Conservation (phyloP, 2,797 vertebrate species). For the Gymnoscopelus braueri region DNA sequence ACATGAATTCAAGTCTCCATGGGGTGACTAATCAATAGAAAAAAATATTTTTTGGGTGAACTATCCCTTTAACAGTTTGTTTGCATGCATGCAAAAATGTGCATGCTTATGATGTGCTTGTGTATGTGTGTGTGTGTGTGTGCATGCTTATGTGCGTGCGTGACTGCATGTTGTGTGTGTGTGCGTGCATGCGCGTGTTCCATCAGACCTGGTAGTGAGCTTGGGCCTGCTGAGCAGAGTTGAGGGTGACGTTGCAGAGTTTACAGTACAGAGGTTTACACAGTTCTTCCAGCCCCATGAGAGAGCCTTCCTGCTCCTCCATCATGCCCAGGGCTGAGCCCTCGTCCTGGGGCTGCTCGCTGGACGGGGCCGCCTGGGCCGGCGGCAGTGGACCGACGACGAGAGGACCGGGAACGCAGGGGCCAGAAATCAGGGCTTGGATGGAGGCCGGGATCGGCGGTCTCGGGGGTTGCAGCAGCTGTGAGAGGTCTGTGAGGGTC, state of each 20-base stretch:
- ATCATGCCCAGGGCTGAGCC: slow-evolving; percentile 75
- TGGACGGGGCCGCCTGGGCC: slow-evolving; percentile 69
- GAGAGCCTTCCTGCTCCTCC: slow-evolving; percentile 88
- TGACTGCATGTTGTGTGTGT: background rate
- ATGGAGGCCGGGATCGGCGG: slow-evolving; percentile 48
- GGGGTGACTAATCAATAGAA: no score
- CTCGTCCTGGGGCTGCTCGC: slow-evolving; percentile 85
- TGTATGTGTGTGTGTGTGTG: background rate
- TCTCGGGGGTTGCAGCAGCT: slow-evolving; percentile 65
- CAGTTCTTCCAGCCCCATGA: slow-evolving; percentile 91
- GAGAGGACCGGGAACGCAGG: slow-evolving; percentile 33
- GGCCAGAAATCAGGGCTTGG: slow-evolving; percentile 45
- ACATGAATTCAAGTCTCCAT: no score
- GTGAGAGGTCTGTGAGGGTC: slow-evolving; percentile 77
- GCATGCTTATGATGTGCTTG: background rate
- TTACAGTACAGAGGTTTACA: slow-evolving; percentile 98
- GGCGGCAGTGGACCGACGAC: slow-evolving; percentile 52
- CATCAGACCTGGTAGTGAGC: slow-evolving; percentile 96
- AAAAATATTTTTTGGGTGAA: no score
- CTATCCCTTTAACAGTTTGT: background rate
- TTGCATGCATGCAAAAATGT: background rate
- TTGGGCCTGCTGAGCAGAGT: slow-evolving; percentile 97
- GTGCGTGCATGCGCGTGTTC: slow-evolving; percentile 4
- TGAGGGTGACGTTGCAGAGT: slow-evolving; percentile 97
- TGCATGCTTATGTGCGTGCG: background rate